Percentiles rank a stretch among this genome's conserved stretches.
Conservation (phyloP, 2,797 vertebrate species). For the Tangara arthus region DNA sequence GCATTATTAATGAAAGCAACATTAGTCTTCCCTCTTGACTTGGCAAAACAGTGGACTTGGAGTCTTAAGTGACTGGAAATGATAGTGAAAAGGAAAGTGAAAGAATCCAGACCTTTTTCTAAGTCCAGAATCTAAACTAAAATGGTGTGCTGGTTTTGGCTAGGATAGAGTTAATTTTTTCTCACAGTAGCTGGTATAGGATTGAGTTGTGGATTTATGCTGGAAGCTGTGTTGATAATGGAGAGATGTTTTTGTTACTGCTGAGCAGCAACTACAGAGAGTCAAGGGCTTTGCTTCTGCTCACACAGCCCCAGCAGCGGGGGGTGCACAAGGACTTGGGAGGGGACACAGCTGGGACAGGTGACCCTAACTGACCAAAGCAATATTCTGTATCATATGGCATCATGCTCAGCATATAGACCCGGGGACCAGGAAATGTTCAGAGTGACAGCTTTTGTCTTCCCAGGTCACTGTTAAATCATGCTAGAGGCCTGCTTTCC, state of each 20-base stretch:
- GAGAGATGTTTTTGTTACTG: neutral
- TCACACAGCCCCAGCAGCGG: fast-evolving
- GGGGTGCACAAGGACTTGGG: neutral
- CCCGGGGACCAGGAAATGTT: neutral
- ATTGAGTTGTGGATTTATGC: neutral
- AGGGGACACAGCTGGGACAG: neutral
- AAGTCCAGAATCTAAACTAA: neutral
- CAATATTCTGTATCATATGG: neutral
- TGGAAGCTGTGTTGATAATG: neutral
- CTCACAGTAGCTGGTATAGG: neutral
- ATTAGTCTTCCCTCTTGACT: neutral
- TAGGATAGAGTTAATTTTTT: neutral
- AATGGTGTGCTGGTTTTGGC: neutral
- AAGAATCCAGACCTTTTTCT: conserved; percentile 4
- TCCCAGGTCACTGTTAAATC: neutral
- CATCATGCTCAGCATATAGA: neutral
- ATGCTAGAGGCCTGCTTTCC: neutral
- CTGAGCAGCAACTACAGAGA: neutral
- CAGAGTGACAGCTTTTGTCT: neutral
- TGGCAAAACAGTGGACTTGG: neutral
- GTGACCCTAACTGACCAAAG: neutral
- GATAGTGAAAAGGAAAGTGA: neutral
- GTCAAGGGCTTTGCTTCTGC: neutral
- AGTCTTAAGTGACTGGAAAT: neutral
- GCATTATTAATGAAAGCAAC: neutral